phyloP scores from a whole-genome alignment of 2,113 vertebrate species.

The Clarias magur region DNA sequence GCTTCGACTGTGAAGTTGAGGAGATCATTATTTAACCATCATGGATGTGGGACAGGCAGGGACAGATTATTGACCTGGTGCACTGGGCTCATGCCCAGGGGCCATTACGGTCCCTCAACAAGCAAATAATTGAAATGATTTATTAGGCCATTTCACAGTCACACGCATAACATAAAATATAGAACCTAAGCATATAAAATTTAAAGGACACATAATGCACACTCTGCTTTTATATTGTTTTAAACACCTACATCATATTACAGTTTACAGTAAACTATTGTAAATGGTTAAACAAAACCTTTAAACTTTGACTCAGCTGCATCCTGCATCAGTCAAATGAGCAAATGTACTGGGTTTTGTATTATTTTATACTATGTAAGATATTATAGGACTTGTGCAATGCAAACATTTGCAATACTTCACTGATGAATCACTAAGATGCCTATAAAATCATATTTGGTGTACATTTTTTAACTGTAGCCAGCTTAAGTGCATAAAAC shows the following conservation, averaged over 20 bases:
- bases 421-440: neutral
- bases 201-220: neutral
- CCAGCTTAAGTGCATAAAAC: neutral
- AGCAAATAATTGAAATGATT: neutral
- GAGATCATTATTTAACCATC: constrained; percentile 37
- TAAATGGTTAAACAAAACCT: neutral
- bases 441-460: neutral
- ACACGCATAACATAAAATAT: too few relatives aligned
- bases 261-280: neutral
- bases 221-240: neutral
- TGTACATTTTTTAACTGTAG: neutral
- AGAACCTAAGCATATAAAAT: neutral
- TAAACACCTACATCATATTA: neutral
- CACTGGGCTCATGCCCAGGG: neutral
- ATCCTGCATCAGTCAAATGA: neutral
- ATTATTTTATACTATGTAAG: neutral
- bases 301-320: neutral
- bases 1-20: constrained; percentile 14
- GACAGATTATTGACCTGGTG: neutral
- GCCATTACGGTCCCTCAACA: neutral
- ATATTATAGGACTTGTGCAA: neutral
- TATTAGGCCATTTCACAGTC: neutral
- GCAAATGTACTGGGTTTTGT: neutral
- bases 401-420: neutral
- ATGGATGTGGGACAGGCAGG: neutral